Conservation (phyloP, 2,888 invertebrate species). For the Apotomis betuletana region DNA sequence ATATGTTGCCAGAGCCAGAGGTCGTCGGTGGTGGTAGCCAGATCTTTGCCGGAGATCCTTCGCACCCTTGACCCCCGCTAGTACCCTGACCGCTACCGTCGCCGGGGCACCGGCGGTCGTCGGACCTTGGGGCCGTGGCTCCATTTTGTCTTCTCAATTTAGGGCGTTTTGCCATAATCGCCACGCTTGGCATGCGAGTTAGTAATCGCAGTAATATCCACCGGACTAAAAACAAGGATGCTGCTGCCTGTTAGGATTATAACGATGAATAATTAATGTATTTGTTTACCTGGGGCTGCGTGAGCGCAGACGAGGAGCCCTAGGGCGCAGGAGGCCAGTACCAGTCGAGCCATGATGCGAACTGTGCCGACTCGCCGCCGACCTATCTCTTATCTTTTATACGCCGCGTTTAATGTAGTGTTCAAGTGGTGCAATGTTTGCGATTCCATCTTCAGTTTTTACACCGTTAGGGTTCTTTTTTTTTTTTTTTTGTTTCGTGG, state of each 20-base stretch:
- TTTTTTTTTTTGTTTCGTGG: too few relatives aligned
- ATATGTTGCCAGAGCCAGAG: slow-evolving; percentile 1
- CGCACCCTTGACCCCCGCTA: neutral
- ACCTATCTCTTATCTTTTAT: slow-evolving; percentile 60
- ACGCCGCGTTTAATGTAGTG: slow-evolving; percentile 62
- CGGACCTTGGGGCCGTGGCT: too few relatives aligned
- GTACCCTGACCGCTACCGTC: neutral
- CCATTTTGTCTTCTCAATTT: too few relatives aligned
- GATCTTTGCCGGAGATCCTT: neutral
- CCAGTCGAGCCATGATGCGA: slow-evolving; percentile 66
- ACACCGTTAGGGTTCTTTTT: slow-evolving; percentile 42
- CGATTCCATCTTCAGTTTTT: slow-evolving; percentile 66
- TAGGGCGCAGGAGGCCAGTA: slow-evolving; percentile 62
- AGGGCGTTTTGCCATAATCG: too few relatives aligned
- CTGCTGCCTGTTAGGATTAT: neutral
- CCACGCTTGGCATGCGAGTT: too few relatives aligned
- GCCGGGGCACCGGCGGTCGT: too few relatives aligned
- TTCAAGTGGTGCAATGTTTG: slow-evolving; percentile 53
- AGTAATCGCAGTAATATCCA: too few relatives aligned
- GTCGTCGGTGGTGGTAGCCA: neutral
- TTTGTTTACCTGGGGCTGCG: slow-evolving; percentile 67
- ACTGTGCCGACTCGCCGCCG: slow-evolving; percentile 51
- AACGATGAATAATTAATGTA: neutral
- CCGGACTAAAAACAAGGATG: too few relatives aligned
- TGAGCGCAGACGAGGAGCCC: slow-evolving; percentile 65